Evolutionary conservation across 1,140 invertebrate genomes (phyloP).

Genomic region (Zaprionus nigranus): DNA sequence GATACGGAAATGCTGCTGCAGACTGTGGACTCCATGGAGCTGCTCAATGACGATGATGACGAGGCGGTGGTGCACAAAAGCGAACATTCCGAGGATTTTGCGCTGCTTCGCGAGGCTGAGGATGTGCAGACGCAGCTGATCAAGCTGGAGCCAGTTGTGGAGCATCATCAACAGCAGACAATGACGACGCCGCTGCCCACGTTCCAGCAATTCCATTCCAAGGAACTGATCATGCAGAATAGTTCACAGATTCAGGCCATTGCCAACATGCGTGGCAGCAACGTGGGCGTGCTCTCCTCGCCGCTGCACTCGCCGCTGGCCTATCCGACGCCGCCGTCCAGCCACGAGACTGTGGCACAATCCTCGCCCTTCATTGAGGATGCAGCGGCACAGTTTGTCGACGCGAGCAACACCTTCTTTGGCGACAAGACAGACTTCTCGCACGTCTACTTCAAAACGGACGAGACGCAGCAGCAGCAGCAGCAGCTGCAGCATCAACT

Average conservation of each 20-base stretch:
- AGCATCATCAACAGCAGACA: conserved; percentile 23
- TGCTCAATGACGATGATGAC: conserved; percentile 88
- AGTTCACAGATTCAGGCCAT: conserved; percentile 84
- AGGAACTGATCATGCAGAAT: conserved; percentile 84
- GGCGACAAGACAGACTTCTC: conserved; percentile 78
- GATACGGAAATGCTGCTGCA: conserved; percentile 89
- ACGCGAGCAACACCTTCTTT: conserved; percentile 76
- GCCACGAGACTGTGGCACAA: conserved; percentile 89
- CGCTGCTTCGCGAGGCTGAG: conserved; percentile 63
- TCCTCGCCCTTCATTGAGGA: conserved; percentile 84
- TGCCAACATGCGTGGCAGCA: conserved; percentile 81
- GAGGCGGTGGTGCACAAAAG: conserved; percentile 86
- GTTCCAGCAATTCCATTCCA: conserved; percentile 90
- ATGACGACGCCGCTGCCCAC: conserved; percentile 90
- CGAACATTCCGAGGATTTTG: conserved; percentile 83
- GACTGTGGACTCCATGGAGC: conserved; percentile 87
- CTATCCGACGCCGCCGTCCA: conserved; percentile 93
- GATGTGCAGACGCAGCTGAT: conserved; percentile 60
- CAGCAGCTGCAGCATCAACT: conserved; percentile 57
- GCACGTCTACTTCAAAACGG: conserved; percentile 72
- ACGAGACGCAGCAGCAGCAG: conserved; percentile 52
- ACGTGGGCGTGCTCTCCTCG: conserved; percentile 85
- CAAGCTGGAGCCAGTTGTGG: conserved; percentile 59
- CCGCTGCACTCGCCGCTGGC: conserved; percentile 90
- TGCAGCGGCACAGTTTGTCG: conserved; percentile 75